These are phyloP conservation scores for Hylyphantes graminicola DNA, from an alignment of 1,140 invertebrate genomes.

Conservation along the genomic window DNA sequence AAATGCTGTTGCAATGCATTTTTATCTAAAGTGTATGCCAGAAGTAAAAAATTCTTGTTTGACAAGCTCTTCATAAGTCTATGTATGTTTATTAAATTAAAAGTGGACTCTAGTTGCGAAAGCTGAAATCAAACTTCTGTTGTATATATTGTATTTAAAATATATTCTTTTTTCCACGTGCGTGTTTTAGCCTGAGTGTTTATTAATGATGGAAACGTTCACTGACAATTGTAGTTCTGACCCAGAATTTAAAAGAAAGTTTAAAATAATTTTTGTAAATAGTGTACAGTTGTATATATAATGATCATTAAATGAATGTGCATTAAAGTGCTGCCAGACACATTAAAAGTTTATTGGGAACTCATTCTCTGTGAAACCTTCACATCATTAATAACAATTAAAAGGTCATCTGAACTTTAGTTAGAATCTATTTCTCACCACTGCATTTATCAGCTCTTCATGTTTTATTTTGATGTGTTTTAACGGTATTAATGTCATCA, in stretches of 20 bases:
- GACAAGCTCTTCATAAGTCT: conserved; percentile 50
- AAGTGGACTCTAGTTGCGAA: conserved; percentile 44
- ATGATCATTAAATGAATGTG: conserved; percentile 50
- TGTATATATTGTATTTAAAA: conserved; percentile 60
- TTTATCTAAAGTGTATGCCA: conserved; percentile 60
- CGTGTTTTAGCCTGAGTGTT: conserved; percentile 57
- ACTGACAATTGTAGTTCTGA: conserved; percentile 49
- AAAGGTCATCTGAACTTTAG: conserved; percentile 36
- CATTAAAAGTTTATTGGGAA: conserved; percentile 41
- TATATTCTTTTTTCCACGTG: conserved; percentile 49
- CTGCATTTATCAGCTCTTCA: conserved; percentile 47
- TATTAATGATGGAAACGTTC: conserved; percentile 50
- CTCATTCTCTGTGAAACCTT: conserved; percentile 47
- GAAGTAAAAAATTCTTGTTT: conserved; percentile 55
- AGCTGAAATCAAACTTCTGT: conserved; percentile 58
- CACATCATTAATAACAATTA: conserved; percentile 45
- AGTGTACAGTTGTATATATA: conserved; percentile 59
- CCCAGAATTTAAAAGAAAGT: conserved; percentile 26
- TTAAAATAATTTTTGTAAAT: conserved; percentile 52
- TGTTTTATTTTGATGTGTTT: conserved; percentile 34
- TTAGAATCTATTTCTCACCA: conserved; percentile 27
- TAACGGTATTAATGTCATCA: conserved; percentile 11
- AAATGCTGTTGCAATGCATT: conserved; percentile 58
- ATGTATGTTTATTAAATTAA: conserved; percentile 55
- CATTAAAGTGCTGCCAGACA: conserved; percentile 58